Base-by-base conservation (phyloP, 2,888 invertebrate species). In the Lochmaea crataegi region DNA sequence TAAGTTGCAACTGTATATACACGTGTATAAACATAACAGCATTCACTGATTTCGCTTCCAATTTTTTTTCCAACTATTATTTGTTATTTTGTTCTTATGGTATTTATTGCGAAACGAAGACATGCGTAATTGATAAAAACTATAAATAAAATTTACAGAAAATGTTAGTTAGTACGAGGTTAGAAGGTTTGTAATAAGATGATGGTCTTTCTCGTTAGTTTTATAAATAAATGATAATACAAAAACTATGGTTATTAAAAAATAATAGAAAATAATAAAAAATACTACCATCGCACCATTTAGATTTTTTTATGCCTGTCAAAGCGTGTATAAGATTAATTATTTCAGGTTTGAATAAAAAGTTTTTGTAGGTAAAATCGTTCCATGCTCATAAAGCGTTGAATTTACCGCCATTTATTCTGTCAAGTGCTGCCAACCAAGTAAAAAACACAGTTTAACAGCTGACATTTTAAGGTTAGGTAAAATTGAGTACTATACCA, bases 121-220 rank as follows among this genome's bases (percentile, higher is more conserved):
- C 56, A 56, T 22, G 56, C 12, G 56, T 22, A 56, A 56, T 16
- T 16, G n/a, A 56, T 22, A 56, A 56, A 53, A 63, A 63, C n/a
- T 41, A 63, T 41, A 9, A 7, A 41, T 11, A 63, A 63, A 64
- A 53, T 42, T 48, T 22, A 48, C 51, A 2, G 2, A 45, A 65
- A 9, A 22, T 11, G 42, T 48, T 67, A 73, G 77, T 79, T 78
- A 79, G 78, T 66, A 42, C 11, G 11, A 38, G n/a, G 72, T 56
- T 67, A 76, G 72, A 71, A 63, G 75, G 66, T 72, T 71, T 69
- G 67, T 79, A 75, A 84, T 85, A 58, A 18, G 32, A 38, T 32
- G 32, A n/a, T n/a, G 85, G 86, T 86, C 86, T 86, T 86, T 86
- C 86, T 85, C 86, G 84, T 86, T 86, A 87, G 86, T 85, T 85